Evolutionary conservation across 2,113 vertebrate genomes (phyloP), one percentile per base, ranked within the genome.

Genomic region (Caloenas nicobarica): DNA sequence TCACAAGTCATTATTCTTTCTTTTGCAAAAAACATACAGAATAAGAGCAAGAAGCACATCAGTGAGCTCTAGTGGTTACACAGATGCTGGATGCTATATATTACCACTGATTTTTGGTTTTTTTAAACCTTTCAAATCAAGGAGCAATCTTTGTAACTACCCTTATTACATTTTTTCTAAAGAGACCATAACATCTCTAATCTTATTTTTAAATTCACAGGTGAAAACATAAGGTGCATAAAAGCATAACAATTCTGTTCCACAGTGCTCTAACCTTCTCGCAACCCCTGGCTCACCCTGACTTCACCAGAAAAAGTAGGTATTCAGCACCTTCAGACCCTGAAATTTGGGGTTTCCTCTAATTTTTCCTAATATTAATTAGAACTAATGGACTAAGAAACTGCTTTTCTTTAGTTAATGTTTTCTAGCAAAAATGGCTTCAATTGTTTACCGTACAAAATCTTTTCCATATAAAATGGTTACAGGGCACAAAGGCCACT

Each of bases 51-150:
- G 36, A 89, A 96, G 72, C 17, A 42, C 44, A 60, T 19, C 56
- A 91, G 44, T 86, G 87, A 91, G 88, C 90, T 92, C 89, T 77
- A 81, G 84, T 89, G 70, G 38, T 85, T 93, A 60, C 72, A 94
- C 1, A 64, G 77, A 80, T 60, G 13, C 48, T 48, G 10, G 33
- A 13, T 13, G 26, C 26, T 57, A 16, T 4, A 5, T 36, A 69
- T 53, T 53, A 56, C 25, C 36, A 42, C 9, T 29, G 9, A 34
- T 29, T 76, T 76, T 62, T n/a, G 5, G 4, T 58, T 87, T 94
- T 94, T 79, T 64, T 11, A 53, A 72, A 57, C 14, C 5, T 70
- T 77, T 48, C 36, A n/a, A 25, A 61, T 40, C 48, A 57, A 72
- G 65, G 11, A 85, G 7, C 31, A 56, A 50, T 24, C 13, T 73